Base-by-base conservation (phyloP, 2,797 vertebrate genomes). In the Poecilia picta region DNA sequence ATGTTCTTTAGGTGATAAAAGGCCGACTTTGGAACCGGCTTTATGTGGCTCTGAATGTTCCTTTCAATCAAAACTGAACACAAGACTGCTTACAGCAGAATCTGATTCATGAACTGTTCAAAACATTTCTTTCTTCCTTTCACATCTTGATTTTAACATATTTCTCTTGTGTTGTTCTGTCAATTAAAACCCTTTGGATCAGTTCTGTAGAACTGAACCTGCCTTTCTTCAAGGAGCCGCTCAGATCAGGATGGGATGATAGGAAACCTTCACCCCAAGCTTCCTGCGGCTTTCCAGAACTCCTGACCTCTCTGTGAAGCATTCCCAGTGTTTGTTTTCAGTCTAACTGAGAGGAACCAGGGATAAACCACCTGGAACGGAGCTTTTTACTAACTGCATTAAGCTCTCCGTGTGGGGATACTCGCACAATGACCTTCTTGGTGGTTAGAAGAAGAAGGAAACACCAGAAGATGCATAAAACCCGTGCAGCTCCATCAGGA, bases 261-360 rank as follows among this genome's bases (percentile, higher is more conserved):
- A n/a, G n/a, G 10, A 51, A 41, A 12, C 49, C 12, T 41, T 71
- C 70, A 72, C 33, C 53, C 18, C 8, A 8, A 49, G 46, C 23
- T 73, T 36, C 59, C 59, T 68, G 46, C 7, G 66, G 59, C 46
- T 33, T 74, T 45, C 45, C 23, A 49, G 16, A 79, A 74, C 46
- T 53, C 23, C 47, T 68, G 72, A 45, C 41, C 43, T 43, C 28
- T 51, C 31, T 0, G 13, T 20, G 51, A 78, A 71, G 36, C 51
- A 18, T 73, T 70, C 33, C 10, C 70, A 62, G 46, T 11, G 28
- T 78, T 82, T 82, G 53, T 75, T 82, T 82, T 75, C 28, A 36
- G 53, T 75, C 51, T 68, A 53, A 73, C 75, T 8, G 72, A 78
- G 0, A 80, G 51, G 64, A 80, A 80, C 53, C 73, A 72, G 81